Evolutionary conservation across 2,797 vertebrate species (phyloP).

Genomic region (Thalassophryne amazonica): DNA sequence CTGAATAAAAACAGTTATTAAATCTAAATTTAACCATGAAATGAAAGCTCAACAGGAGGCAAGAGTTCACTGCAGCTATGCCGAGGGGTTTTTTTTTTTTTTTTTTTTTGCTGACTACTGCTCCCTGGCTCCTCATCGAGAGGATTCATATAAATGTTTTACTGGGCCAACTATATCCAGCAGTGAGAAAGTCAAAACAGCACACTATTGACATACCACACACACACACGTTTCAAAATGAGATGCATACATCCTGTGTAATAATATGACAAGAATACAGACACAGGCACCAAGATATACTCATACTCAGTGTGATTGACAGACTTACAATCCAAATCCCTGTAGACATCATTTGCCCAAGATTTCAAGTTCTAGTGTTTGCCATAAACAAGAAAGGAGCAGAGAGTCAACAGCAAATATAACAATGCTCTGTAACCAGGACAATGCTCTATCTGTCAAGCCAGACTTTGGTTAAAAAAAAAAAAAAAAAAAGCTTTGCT

Average conservation of each 20-base stretch:
- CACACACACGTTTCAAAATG: not conserved
- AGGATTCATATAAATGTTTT: slow-evolving; percentile 31
- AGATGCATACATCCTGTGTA: not conserved
- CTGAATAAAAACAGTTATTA: slow-evolving; percentile 40
- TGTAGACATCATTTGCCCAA: slow-evolving; percentile 43
- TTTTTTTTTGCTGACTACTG: not conserved
- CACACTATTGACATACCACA: not conserved
- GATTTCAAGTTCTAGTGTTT: slow-evolving; percentile 32
- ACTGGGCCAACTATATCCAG: slow-evolving; percentile 11
- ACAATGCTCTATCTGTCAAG: slow-evolving; percentile 23
- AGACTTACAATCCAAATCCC: slow-evolving; percentile 36
- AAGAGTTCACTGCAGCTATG: slow-evolving; percentile 19
- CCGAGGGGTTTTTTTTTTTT: not conserved
- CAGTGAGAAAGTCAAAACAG: not conserved
- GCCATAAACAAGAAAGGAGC: slow-evolving; percentile 45
- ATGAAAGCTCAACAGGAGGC: slow-evolving; percentile 52
- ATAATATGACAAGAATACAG: not conserved
- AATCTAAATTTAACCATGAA: slow-evolving; percentile 58
- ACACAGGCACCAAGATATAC: not conserved
- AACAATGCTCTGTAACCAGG: slow-evolving; percentile 16
- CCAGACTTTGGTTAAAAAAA: slow-evolving; percentile 23
- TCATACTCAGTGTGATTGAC: slow-evolving; percentile 31
- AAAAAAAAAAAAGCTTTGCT: slow-evolving; percentile 21
- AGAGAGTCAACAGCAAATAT: slow-evolving; percentile 12
- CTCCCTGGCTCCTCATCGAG: slow-evolving; percentile 12